Base-by-base conservation (phyloP, 1,140 invertebrate species). In the Philotrypesis tridentata region DNA sequence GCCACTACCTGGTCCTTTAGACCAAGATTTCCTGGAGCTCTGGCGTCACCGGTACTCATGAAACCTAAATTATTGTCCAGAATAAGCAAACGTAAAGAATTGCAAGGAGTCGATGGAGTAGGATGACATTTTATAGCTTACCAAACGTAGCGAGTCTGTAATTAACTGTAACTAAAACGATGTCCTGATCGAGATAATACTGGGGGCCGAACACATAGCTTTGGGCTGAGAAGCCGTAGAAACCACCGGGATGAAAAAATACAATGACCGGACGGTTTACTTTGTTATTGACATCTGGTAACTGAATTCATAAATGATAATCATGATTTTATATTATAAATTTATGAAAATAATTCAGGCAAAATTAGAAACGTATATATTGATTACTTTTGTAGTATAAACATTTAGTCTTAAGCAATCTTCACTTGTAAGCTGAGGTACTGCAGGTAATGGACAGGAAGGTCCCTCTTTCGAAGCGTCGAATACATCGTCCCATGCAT, bases 1-100 rank as follows among this genome's bases (percentile, higher is more conserved):
- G 95, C 95, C 43, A 91, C 88, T 3, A 96, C 94, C 90, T 96
- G 95, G 90, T 97, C 96, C 87, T 95, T 95, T 25, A 96, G 89
- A 0, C 95, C 96, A 88, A 94, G 94, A 87, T 97, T 96, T 21
- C 95, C 96, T 0, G 95, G 93, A 0, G 94, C 93, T 61, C 93
- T 86, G 14, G 92, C 89, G 78, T 94, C 94, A 4, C 94, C 95
- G 0, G 94, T 95, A 83, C 94, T 94, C 29, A 96, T 87, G 82
- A 95, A 96, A 14, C 95, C 94, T 94, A 84, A 14, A 37, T n/a
- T n/a, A 7, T 25, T n/a, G 0, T 2, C 21, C 3, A 37, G 31
- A 31, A n/a, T 65, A 27, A 7, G 27, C 14, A 65, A n/a, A 65
- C 25, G 27, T 8, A 27, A 27, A 3, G 3, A 6, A 29, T 25